Evolutionary conservation across 2,797 vertebrate species (phyloP).

Genomic region (Mormyrus hasselquistii): DNA sequence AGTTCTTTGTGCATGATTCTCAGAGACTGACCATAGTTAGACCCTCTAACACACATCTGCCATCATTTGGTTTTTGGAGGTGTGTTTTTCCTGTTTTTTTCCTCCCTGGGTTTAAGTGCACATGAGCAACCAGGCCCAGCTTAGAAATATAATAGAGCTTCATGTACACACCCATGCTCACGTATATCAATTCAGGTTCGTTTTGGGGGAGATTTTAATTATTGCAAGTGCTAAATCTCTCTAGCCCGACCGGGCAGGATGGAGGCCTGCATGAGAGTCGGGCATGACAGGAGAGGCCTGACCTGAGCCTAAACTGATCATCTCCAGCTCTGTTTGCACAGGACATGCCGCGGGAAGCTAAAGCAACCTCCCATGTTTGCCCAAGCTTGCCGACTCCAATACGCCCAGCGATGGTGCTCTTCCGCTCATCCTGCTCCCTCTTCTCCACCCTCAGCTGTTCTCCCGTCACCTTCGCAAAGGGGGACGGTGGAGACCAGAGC

Average conservation of each 20-base stretch:
- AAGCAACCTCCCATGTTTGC: conserved; percentile 72
- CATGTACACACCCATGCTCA: not conserved
- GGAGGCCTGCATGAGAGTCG: not conserved
- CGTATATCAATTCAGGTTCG: not conserved
- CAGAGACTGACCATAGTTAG: not conserved
- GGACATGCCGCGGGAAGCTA: conserved; percentile 72
- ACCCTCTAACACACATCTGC: not conserved
- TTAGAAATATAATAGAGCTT: not conserved
- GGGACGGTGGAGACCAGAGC: not conserved
- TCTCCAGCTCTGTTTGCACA: conserved; percentile 71
- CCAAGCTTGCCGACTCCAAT: conserved; percentile 59
- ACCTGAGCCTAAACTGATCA: conserved; percentile 52
- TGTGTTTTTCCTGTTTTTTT: not conserved
- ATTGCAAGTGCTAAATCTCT: not conserved
- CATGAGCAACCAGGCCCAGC: not conserved
- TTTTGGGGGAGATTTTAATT: not conserved
- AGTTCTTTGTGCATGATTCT: not conserved
- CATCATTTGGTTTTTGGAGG: not conserved
- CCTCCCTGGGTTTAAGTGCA: not conserved
- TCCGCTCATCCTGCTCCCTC: not conserved
- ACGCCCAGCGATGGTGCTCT: conserved; percentile 68
- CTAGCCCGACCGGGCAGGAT: not conserved
- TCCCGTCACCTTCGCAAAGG: not conserved
- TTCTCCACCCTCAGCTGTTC: not conserved
- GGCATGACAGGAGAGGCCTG: not conserved